Conservation (phyloP, 2,888 invertebrate genomes). For the Hetaerina titia region DNA sequence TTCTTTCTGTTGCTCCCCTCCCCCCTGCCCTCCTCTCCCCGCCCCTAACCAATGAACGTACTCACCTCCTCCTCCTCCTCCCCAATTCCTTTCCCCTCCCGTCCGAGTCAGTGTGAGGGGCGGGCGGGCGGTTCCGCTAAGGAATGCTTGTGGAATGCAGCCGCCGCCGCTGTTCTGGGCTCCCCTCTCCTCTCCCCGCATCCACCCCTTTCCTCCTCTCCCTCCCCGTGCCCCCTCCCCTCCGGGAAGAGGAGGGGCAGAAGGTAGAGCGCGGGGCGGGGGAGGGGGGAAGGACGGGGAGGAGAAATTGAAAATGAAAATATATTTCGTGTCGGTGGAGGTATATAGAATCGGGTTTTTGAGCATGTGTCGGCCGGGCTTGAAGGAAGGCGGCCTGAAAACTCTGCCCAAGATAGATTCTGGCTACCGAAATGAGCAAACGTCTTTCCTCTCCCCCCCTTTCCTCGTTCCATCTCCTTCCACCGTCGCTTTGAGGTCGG, state of each 20-base stretch:
- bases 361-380: neutral
- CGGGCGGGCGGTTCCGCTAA: conserved; percentile 68
- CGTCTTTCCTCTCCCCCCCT: neutral
- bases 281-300: conserved; percentile 28
- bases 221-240: neutral
- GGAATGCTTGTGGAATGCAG: conserved; percentile 66
- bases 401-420: neutral
- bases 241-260: neutral
- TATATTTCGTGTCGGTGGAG: conserved; percentile 33
- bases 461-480: neutral
- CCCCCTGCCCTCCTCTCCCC: conserved; percentile 36
- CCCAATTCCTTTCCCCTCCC: conserved; percentile 42
- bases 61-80: neutral
- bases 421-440: conserved; percentile 1
- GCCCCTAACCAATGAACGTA: neutral
- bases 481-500: neutral
- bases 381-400: neutral
- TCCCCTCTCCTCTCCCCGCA: conserved; percentile 63
- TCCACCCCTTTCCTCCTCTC: neutral
- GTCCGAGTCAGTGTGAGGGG: conserved; percentile 35
- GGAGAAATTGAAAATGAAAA: conserved; percentile 67
- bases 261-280: neutral
- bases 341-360: neutral
- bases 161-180: conserved; percentile 66
- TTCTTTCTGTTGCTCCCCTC: conserved; percentile 24